These are phyloP conservation scores for Euplagia quadripunctaria DNA, from an alignment of 2,888 invertebrate genomes.

Conservation along the genomic window DNA sequence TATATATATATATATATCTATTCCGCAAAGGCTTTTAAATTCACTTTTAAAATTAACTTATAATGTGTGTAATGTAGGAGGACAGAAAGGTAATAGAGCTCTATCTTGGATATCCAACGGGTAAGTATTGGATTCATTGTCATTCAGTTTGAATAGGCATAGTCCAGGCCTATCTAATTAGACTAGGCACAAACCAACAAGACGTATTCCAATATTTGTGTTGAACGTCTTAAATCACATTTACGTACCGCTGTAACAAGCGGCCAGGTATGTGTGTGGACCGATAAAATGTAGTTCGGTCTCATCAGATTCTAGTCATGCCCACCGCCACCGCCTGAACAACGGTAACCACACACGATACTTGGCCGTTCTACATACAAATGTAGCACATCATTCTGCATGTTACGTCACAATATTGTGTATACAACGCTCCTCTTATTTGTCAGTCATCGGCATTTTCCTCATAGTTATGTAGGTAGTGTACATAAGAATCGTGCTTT, in stretches of 20 bases:
- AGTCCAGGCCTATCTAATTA: conserved; percentile 77
- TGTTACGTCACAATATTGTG: conserved; percentile 38
- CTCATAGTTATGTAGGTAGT: neutral
- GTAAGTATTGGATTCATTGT: conserved; percentile 60
- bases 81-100: conserved; percentile 16
- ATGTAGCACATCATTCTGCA: conserved; percentile 56
- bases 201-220: conserved; percentile 82
- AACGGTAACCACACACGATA: conserved; percentile 67
- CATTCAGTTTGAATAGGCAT: conserved; percentile 71
- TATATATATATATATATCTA: too few relatives aligned
- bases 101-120: conserved; percentile 49
- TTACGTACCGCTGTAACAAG: conserved; percentile 77
- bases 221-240: conserved; percentile 84
- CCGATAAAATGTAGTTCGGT: conserved; percentile 80
- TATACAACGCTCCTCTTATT: conserved; percentile 10
- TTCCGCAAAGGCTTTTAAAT: neutral
- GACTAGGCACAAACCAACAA: conserved; percentile 68
- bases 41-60: neutral
- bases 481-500: neutral
- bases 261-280: conserved; percentile 79
- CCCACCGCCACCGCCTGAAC: conserved; percentile 53
- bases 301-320: conserved; percentile 83
- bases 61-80: neutral
- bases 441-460: conserved; percentile 4
- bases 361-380: conserved; percentile 56